Evolutionary conservation across 2,113 vertebrate species (phyloP).

Genomic region (Gadus chalcogrammus): DNA sequence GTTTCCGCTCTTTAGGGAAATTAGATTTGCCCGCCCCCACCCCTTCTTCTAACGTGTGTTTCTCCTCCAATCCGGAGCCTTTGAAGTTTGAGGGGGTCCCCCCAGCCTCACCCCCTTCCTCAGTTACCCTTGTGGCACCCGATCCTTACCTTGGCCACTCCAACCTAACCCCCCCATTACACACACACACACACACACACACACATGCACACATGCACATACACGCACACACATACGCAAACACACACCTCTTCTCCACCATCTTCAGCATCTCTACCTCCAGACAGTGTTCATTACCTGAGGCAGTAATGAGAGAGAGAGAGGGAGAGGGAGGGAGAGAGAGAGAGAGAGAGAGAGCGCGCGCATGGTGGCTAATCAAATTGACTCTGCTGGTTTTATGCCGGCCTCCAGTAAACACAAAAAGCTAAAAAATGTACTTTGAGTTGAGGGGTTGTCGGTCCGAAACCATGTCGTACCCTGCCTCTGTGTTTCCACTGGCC

Average conservation of each 20-base stretch:
- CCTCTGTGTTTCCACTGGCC: neutral
- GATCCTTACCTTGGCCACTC: constrained; percentile 33
- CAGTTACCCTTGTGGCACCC: neutral
- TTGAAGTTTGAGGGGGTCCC: constrained; percentile 69
- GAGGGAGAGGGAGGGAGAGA: too few species aligned
- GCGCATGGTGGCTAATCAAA: constrained; percentile 64
- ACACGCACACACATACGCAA: constrained; percentile 14
- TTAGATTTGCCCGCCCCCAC: constrained; percentile 57
- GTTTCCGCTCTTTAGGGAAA: constrained; percentile 62
- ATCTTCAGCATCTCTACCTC: constrained; percentile 43
- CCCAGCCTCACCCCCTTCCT: constrained; percentile 31
- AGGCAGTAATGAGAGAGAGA: constrained; percentile 46
- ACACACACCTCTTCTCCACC: constrained; percentile 16
- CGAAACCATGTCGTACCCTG: neutral
- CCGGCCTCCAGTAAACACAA: constrained; percentile 26
- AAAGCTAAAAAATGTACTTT: too few species aligned
- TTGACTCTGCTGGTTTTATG: constrained; percentile 61
- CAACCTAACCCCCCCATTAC: constrained; percentile 45
- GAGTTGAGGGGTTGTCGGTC: too few species aligned
- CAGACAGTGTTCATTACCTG: constrained; percentile 75
- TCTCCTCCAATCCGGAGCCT: constrained; percentile 65
- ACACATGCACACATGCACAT: constrained; percentile 14
- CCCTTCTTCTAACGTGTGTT: constrained; percentile 55
- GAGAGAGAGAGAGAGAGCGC: too few species aligned
- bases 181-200: too few species aligned